These are phyloP conservation scores for Turritopsis rubra DNA, from an alignment of 30 jellyfish, hydroid and myxozoan species.

Conservation along the genomic window DNA sequence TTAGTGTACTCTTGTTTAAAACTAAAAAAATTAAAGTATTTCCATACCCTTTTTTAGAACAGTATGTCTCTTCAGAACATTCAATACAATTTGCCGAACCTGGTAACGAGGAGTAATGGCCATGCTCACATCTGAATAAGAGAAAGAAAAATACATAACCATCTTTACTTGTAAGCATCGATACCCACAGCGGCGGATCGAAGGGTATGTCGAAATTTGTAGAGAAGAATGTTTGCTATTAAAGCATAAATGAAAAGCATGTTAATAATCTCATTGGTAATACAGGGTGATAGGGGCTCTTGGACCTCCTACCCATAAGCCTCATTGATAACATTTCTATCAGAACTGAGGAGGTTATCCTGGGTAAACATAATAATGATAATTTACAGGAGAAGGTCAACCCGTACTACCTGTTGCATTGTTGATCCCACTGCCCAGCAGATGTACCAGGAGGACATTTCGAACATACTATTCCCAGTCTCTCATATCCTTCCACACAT, in stretches of 20 bases:
- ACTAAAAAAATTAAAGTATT: too few relatives aligned
- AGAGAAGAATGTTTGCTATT: too few relatives aligned
- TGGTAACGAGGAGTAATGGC: background rate
- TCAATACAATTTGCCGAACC: background rate
- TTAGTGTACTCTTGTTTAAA: too few relatives aligned
- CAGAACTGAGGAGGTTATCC: too few relatives aligned
- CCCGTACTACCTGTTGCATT: background rate
- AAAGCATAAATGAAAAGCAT: too few relatives aligned
- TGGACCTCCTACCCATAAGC: too few relatives aligned
- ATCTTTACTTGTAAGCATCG: too few relatives aligned
- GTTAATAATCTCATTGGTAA: too few relatives aligned
- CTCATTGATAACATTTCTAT: too few relatives aligned
- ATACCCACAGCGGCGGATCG: too few relatives aligned
- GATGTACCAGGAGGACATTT: background rate
- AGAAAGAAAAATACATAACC: background rate
- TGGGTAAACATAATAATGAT: background rate
- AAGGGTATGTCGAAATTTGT: too few relatives aligned
- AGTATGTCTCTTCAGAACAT: background rate
- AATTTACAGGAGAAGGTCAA: background rate
- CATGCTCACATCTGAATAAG: background rate
- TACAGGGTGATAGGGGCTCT: too few relatives aligned
- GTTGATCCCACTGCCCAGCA: background rate
- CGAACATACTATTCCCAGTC: background rate
- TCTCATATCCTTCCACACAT: background rate
- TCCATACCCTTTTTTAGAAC: background rate